These are phyloP conservation scores for Caenorhabditis wallacei DNA, from an alignment of 2,888 invertebrate genomes.

Conservation along the genomic window DNA sequence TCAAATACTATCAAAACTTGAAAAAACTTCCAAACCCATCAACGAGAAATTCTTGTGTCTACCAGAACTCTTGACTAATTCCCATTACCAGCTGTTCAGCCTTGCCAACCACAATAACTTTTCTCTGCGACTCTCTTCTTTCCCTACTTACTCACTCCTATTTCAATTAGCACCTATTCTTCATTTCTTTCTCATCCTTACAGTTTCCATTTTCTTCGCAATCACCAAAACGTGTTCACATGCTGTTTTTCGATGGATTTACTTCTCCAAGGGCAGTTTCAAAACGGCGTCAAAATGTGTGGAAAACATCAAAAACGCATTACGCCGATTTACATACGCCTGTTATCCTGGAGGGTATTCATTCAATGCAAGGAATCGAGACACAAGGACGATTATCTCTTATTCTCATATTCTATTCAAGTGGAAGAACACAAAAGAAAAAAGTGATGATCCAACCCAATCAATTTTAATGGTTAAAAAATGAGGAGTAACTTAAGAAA, in stretches of 20 bases:
- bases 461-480: background rate
- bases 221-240: conserved; percentile 25
- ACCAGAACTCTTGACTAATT: conserved; percentile 13
- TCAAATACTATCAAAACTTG: no score
- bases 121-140: conserved; percentile 13
- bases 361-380: conserved; percentile 24
- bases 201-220: background rate
- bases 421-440: conserved; percentile 27
- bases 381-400: conserved; percentile 42
- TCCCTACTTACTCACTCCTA: background rate
- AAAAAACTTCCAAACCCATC: no score
- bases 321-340: conserved; percentile 34
- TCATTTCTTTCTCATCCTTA: background rate
- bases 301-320: background rate
- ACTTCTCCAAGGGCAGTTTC: conserved; percentile 20
- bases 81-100: conserved; percentile 26
- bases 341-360: conserved; percentile 22
- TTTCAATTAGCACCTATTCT: conserved; percentile 37
- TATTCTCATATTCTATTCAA: conserved; percentile 21
- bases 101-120: conserved; percentile 9
- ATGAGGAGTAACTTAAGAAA: no score
- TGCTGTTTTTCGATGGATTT: background rate
- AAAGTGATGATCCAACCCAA: conserved; percentile 6
- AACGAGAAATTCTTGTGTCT: no score
- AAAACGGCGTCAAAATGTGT: background rate